Evolutionary conservation across 2,888 invertebrate species (phyloP).

Genomic region (Smittia sp.): DNA sequence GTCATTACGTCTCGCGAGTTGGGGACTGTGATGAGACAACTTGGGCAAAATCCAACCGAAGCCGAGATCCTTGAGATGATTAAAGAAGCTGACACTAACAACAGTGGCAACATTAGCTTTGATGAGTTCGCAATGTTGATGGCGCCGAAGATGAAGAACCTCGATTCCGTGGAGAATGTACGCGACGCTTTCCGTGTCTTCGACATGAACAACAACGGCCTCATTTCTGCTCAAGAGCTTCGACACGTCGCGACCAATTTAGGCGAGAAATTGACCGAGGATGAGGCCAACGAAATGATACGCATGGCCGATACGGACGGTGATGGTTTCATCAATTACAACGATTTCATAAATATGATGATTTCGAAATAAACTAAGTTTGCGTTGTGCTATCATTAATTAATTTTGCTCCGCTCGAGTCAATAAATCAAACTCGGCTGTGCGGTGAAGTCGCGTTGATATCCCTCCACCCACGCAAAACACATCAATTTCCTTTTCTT

Average conservation of each 20-base stretch:
- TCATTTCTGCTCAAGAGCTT: conserved; percentile 96
- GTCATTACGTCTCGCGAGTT: conserved; percentile 99
- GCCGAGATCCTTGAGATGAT: conserved; percentile 99
- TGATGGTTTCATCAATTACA: conserved; percentile 84
- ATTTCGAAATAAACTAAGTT: conserved; percentile 13
- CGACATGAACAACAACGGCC: conserved; percentile 99
- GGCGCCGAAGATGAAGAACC: conserved; percentile 99
- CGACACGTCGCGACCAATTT: conserved; percentile 99
- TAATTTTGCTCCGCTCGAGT: background rate
- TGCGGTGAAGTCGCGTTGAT: background rate
- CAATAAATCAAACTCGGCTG: conserved; percentile 2
- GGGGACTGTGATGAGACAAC: conserved; percentile 97
- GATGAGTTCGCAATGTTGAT: conserved; percentile 99
- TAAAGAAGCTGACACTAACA: conserved; percentile 84
- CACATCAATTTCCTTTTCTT: background rate
- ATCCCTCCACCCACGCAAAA: background rate
- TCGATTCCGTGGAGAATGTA: conserved; percentile 98
- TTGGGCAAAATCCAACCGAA: conserved; percentile 99
- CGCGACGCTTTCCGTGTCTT: conserved; percentile 98
- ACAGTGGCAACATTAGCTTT: conserved; percentile 98
- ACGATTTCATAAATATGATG: conserved; percentile 44
- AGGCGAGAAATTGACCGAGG: conserved; percentile 97
- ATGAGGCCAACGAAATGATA: conserved; percentile 99
- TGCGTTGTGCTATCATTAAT: background rate
- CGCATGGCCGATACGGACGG: conserved; percentile 98